These are phyloP conservation scores for Aphaenogaster floridana DNA, from an alignment of 1,140 invertebrate genomes.

Conservation along the genomic window DNA sequence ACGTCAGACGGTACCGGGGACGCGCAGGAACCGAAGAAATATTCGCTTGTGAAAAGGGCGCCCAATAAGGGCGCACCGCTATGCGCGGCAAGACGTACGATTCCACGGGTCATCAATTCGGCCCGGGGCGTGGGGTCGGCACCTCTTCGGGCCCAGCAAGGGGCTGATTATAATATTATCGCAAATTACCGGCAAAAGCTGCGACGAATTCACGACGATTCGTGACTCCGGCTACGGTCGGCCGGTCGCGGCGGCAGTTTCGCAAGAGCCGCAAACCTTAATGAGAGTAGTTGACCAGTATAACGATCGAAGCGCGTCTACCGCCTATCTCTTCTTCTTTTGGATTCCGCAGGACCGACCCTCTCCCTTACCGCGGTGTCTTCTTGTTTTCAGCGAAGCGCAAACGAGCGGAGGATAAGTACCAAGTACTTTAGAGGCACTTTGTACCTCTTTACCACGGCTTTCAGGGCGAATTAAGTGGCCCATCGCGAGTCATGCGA, in stretches of 20 bases:
- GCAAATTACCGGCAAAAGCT: conserved; percentile 79
- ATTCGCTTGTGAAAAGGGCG: conserved; percentile 48
- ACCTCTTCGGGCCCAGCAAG: conserved; percentile 68
- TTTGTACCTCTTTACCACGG: conserved; percentile 71
- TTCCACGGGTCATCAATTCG: conserved; percentile 79
- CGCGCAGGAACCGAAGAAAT: conserved; percentile 8
- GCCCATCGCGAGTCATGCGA: conserved; percentile 68
- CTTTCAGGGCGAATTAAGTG: conserved; percentile 73
- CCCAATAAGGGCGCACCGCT: conserved; percentile 59
- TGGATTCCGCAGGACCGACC: conserved; percentile 5
- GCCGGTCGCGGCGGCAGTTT: conserved; percentile 53
- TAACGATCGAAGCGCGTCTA: conserved; percentile 65
- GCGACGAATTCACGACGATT: conserved; percentile 77
- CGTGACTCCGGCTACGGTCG: conserved; percentile 43
- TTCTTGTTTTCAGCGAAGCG: conserved; percentile 61
- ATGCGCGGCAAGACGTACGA: conserved; percentile 67
- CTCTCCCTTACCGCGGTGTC: conserved; percentile 30
- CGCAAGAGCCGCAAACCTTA: conserved; percentile 56
- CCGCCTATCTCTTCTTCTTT: conserved; percentile 51
- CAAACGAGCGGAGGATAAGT: conserved; percentile 66
- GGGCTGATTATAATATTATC: conserved; percentile 81
- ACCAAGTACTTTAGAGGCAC: conserved; percentile 69
- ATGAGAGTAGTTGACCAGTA: conserved; percentile 71
- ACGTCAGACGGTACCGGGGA: conserved; percentile 29
- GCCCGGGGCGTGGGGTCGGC: conserved; percentile 59